Evolutionary conservation across 2,113 vertebrate species (phyloP), one percentile per base, ranked within the genome.

Genomic region (Nesoenas mayeri): DNA sequence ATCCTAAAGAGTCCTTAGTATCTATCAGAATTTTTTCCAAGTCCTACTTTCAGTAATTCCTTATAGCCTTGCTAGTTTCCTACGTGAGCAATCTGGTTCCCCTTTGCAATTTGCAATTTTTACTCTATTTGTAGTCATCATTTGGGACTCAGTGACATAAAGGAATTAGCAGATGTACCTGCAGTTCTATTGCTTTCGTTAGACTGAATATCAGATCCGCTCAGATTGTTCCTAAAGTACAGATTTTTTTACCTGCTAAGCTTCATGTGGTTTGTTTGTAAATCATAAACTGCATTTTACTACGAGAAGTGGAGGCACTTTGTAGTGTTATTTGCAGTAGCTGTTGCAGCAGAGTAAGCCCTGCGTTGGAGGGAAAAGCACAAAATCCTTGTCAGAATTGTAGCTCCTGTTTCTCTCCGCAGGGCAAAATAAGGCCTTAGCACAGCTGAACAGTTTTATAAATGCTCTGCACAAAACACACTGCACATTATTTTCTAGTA

Each of bases 401-500:
- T 28, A n/a, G 91, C 85, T 72, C 34, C 84, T 70, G 24, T 64
- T 78, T 65, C 82, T 73, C 77, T 93, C 81, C 6, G 0, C 28
- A 36, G 70, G 57, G 82, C 22, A 64, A 91, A 77, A 80, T 83
- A 89, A 92, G 47, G 62, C 64, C 62, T 51, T 83, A 74, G 74
- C 54, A 53, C 71, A 94, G 84, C 78, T 88, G 87, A 97, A 16
- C 32, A 70, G 56, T 85, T 92, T 91, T 88, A 85, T 82, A 91
- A 94, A 94, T 92, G 56, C 74, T 73, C 61, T 86, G 75, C 73
- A 54, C 72, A 90, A 89, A 96, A 81, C 88, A 93, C 83, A 84
- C 74, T 57, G 83, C 88, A 81, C 88, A 42, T 92, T 88, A 92
- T 96, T 96, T 96, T 95, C 66, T 85, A 57, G 80, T 92, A 87